Evolutionary conservation across 2,888 invertebrate genomes (phyloP), one percentile per base, ranked within the genome.

Genomic region (Leucania comma): DNA sequence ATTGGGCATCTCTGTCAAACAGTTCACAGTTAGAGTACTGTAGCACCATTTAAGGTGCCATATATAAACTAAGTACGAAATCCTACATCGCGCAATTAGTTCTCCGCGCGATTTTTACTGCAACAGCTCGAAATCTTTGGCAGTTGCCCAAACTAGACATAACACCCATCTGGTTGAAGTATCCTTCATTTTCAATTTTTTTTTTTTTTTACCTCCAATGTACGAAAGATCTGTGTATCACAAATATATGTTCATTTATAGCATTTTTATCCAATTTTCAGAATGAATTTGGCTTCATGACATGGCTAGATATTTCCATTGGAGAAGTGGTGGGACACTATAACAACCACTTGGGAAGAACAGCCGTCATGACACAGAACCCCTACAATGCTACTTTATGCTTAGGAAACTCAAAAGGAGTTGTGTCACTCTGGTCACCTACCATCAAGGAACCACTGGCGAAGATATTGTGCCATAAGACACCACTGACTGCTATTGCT

Each of bases 391-490:
- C 98, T 1, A 97, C 99, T 3, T 90, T 99, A 8, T 98, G 98
- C 87, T 94, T 98, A n/a, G 99, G 99, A 0, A 98, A 98, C 91
- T 96, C 98, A 0, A 98, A 98, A 92, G 99, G 99, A 22, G 97
- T 98, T 0, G 99, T 99, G 0, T 98, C 98, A 0, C 97, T 99
- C 97, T 99, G 99, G 99, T 97, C 99, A 8, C 99, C 99, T 0
- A 98, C 97, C 86, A 96, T 97, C 0, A 97, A 97, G 80, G 97
- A 98, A 75, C 98, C 99, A 0, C 93, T 99, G 59, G 99, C 98
- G 0, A 98, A 98, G 92, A 97, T 99, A 96, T 94, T 99, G 42
- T 99, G 99, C 87, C 99, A 99, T 90, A 97, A 97, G 83, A 97
- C 98, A 35, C 97, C 98, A 0, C 94, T 99, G 68, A 97, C 97